These are phyloP conservation scores for Conops quadrifasciatus DNA, from an alignment of 2,888 invertebrate species.

Conservation along the genomic window DNA sequence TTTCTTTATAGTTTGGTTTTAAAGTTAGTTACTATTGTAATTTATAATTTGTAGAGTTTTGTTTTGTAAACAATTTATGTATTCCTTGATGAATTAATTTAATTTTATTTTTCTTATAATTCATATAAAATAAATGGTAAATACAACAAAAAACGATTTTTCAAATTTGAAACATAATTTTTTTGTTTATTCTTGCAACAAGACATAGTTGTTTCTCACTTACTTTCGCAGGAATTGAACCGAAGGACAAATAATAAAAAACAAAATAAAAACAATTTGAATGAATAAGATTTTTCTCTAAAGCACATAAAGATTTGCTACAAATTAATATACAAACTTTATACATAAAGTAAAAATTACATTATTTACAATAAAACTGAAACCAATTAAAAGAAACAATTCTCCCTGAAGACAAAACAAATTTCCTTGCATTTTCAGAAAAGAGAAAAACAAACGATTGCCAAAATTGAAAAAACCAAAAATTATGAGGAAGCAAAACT, in stretches of 20 bases:
- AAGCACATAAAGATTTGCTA: constrained; percentile 22
- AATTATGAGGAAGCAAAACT: constrained; percentile 3
- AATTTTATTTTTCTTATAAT: constrained; percentile 35
- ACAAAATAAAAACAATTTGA: constrained; percentile 15
- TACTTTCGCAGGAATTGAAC: constrained; percentile 53
- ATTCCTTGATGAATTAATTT: constrained; percentile 38
- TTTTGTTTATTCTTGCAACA: background rate
- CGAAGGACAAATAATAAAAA: constrained; percentile 50
- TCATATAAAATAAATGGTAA: constrained; percentile 35
- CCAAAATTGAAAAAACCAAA: constrained; percentile 37
- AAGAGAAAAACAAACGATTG: constrained; percentile 37
- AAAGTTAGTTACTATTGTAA: constrained; percentile 14
- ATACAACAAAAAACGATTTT: constrained; percentile 6
- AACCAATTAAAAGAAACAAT: constrained; percentile 36
- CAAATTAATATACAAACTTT: background rate
- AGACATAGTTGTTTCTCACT: constrained; percentile 16
- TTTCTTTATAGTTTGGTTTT: constrained; percentile 13
- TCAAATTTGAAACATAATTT: constrained; percentile 10
- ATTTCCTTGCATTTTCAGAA: constrained; percentile 5
- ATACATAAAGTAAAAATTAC: too few species aligned
- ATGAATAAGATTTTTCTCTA: background rate
- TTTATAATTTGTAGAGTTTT: constrained; percentile 24
- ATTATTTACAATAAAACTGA: background rate
- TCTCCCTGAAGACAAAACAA: constrained; percentile 32
- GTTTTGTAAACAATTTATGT: constrained; percentile 17